phyloP scores from a whole-genome alignment of 92 coral and sea anemone genomes.

The Porites divaricata region DNA sequence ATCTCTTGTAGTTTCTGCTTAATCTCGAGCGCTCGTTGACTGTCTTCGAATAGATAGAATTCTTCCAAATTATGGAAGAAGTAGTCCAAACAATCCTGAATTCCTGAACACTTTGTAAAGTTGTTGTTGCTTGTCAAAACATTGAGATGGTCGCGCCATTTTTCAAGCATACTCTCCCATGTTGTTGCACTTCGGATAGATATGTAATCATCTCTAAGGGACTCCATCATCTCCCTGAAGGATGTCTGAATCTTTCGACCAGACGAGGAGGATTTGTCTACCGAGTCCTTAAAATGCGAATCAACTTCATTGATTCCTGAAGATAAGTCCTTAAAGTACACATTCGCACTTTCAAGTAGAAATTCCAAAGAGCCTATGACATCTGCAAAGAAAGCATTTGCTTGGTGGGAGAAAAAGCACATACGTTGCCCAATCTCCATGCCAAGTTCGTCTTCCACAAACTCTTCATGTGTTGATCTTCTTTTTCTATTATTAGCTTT shows the following conservation, averaged over 20 bases:
- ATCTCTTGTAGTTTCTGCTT: slow-evolving; percentile 22
- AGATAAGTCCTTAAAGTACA: neutral
- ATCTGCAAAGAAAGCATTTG: slow-evolving; percentile 35
- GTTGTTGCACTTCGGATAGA: neutral
- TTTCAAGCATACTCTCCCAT: slow-evolving; percentile 29
- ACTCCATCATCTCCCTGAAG: slow-evolving; percentile 6
- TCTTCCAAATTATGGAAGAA: slow-evolving; percentile 40
- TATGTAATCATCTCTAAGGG: slow-evolving; percentile 6
- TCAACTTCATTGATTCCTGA: neutral
- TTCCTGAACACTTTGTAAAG: slow-evolving; percentile 51
- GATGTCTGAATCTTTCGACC: neutral
- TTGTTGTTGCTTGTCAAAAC: slow-evolving; percentile 19
- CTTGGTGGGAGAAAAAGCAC: slow-evolving; percentile 43
- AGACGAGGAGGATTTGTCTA: neutral
- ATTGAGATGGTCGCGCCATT: slow-evolving; percentile 31
- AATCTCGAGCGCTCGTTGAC: slow-evolving; percentile 35
- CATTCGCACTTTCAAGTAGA: neutral
- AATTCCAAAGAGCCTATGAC: slow-evolving; percentile 38
- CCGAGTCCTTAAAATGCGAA: neutral
- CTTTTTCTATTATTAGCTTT: neutral
- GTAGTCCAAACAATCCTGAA: slow-evolving; percentile 45
- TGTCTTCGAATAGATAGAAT: slow-evolving; percentile 42
- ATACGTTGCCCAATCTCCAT: neutral
- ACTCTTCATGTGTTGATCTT: slow-evolving; percentile 2
- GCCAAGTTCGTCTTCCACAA: neutral